Percentiles rank a stretch among this genome's conserved stretches.
These are phyloP conservation scores for Ahaetulla prasina DNA, from an alignment of 2,113 vertebrate species.

Conservation along the genomic window DNA sequence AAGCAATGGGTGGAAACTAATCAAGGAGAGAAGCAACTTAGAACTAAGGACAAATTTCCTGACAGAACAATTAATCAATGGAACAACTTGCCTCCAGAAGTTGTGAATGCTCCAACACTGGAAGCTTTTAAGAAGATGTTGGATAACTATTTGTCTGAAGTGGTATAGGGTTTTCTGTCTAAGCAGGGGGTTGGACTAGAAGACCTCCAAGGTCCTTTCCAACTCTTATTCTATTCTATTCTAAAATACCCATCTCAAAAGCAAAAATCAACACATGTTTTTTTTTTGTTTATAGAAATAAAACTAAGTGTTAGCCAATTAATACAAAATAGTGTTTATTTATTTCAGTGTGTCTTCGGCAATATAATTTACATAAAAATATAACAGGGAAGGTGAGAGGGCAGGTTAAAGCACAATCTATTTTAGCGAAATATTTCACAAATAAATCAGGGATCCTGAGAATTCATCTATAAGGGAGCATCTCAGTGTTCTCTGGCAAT, in stretches of 20 bases:
- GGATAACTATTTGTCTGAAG: no score
- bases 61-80: no score
- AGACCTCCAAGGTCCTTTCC: no score
- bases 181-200: no score
- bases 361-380: background rate
- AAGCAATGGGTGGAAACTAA: no score
- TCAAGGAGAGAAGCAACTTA: no score
- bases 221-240: no score
- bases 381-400: background rate
- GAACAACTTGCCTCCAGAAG: no score
- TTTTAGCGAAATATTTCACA: background rate
- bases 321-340: background rate
- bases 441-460: background rate
- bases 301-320: background rate
- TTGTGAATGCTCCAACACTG: no score
- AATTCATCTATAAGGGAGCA: background rate
- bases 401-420: background rate
- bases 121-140: no score
- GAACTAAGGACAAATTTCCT: no score
- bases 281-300: background rate
- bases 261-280: background rate
- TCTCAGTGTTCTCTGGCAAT: background rate
- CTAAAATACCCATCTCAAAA: background rate
- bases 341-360: background rate
- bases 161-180: no score